A percentile compares a stretch with the other conserved stretches of the same genome.
Conservation (phyloP, 1,140 invertebrate genomes). For the Bombus waltoni region DNA sequence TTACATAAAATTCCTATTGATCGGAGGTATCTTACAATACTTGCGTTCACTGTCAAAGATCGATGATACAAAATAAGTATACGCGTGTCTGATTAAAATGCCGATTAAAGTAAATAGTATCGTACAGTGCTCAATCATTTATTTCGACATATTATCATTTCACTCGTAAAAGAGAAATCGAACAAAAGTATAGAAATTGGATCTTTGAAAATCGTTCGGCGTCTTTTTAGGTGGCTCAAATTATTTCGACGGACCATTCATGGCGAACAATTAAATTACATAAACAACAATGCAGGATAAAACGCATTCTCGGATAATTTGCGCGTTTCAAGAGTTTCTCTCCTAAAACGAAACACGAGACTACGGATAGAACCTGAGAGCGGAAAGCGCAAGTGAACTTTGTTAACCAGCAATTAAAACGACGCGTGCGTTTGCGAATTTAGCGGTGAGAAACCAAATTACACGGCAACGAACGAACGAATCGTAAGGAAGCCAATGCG, state of each 20-base stretch:
- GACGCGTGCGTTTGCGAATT: background rate
- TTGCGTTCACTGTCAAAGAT: background rate
- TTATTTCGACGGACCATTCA: background rate
- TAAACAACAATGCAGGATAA: background rate
- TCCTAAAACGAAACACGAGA: background rate
- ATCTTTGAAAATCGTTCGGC: background rate
- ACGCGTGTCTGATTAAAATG: background rate
- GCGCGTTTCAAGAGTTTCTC: background rate
- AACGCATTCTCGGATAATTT: background rate
- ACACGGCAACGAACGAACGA: background rate
- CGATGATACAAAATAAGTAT: background rate
- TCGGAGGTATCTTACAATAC: background rate
- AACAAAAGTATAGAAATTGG: background rate
- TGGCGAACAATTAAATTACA: background rate
- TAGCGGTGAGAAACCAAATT: background rate
- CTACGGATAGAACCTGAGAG: background rate
- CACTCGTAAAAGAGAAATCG: background rate
- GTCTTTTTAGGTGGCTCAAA: background rate
- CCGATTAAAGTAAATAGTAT: background rate
- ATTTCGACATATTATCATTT: too few relatives aligned
- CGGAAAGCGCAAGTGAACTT: conserved; percentile 21
- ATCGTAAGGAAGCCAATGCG: background rate
- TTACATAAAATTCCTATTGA: background rate
- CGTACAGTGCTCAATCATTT: too few relatives aligned
- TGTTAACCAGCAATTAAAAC: background rate